These are phyloP conservation scores for Stratiolaelaps scimitus DNA, from an alignment of 1,140 invertebrate genomes.

Conservation along the genomic window DNA sequence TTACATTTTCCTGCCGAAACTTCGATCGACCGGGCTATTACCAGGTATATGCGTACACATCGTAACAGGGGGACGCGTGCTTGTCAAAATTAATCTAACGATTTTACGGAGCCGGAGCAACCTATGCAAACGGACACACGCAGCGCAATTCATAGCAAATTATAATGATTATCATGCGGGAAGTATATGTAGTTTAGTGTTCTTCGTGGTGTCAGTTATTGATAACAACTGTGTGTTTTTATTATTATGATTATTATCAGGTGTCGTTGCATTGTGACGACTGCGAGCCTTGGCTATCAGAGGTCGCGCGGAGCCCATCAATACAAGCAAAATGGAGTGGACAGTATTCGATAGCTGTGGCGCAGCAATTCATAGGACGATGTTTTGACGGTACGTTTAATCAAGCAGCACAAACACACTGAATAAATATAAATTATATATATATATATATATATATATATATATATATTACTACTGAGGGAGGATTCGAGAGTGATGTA, in stretches of 20 bases:
- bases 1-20: constrained; percentile 32
- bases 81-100: no score
- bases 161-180: no score
- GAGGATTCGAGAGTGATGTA: no score
- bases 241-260: no score
- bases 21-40: constrained; percentile 35
- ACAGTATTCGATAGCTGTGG: constrained; percentile 33
- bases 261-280: constrained; percentile 22
- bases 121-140: background rate
- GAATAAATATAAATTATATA: background rate
- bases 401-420: background rate
- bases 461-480: no score
- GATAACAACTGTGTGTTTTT: no score
- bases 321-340: constrained; percentile 35
- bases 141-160: background rate
- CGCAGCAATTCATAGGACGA: constrained; percentile 32
- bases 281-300: background rate
- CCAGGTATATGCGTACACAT: constrained; percentile 30
- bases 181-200: no score
- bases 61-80: no score
- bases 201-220: no score
- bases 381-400: constrained; percentile 28
- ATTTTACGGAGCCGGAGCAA: no score
- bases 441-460: no score
- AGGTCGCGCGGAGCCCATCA: constrained; percentile 32